phyloP scores from a whole-genome alignment of 92 coral and sea anemone species.

The Epizoanthus ramosus region DNA sequence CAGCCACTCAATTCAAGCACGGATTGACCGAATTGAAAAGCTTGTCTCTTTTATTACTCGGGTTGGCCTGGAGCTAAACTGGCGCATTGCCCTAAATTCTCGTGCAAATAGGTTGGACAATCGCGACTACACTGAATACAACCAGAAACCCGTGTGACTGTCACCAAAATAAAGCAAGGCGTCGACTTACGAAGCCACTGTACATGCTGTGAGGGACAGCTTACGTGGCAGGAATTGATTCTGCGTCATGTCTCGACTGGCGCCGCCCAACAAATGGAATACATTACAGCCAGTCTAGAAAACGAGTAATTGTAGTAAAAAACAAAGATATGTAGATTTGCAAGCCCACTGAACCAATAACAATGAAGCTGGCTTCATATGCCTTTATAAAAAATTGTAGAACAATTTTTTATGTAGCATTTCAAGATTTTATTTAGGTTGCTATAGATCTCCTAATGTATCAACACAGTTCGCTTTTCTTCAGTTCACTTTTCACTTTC shows the following conservation, averaged over 20 bases:
- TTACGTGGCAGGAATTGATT: not conserved
- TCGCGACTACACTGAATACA: too few relatives aligned
- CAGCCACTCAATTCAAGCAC: too few relatives aligned
- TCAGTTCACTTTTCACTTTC: too few relatives aligned
- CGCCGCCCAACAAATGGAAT: not conserved
- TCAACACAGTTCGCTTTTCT: too few relatives aligned
- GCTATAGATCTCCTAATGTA: too few relatives aligned
- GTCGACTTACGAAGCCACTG: not conserved
- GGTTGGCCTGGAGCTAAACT: too few relatives aligned
- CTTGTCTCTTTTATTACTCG: too few relatives aligned
- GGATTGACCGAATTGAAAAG: too few relatives aligned
- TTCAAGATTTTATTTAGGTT: not conserved
- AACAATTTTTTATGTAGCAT: conserved; percentile 28
- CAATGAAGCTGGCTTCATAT: conserved; percentile 44
- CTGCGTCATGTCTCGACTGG: not conserved
- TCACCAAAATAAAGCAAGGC: too few relatives aligned
- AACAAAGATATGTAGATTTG: not conserved
- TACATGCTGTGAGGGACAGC: not conserved
- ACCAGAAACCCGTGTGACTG: too few relatives aligned
- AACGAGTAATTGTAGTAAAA: not conserved
- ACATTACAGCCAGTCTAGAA: not conserved
- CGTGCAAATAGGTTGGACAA: not conserved
- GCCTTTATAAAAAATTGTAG: conserved; percentile 35
- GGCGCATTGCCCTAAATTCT: not conserved
- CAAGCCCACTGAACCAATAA: not conserved